These are phyloP conservation scores for Cassiopea andromeda DNA, from an alignment of 30 jellyfish, hydroid and myxozoan genomes.

Conservation along the genomic window DNA sequence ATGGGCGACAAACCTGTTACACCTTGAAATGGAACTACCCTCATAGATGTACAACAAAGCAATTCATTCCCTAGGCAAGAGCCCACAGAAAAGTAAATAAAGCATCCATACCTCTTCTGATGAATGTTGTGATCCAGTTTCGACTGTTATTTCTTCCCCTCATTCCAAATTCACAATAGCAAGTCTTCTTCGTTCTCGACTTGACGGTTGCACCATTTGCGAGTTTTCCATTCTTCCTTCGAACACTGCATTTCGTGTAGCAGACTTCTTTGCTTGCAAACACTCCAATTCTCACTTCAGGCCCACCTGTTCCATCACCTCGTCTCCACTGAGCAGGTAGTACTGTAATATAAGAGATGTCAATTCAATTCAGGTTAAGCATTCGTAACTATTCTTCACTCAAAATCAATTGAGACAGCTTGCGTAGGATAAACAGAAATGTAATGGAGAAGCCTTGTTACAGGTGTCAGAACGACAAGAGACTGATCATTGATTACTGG, in stretches of 20 bases:
- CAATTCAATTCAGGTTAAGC: no score
- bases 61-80: no score
- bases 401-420: no score
- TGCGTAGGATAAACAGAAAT: no score
- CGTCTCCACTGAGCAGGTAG: slow-evolving; percentile 62
- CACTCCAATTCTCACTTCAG: slow-evolving; percentile 50
- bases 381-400: no score
- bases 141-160: slow-evolving; percentile 29
- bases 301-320: slow-evolving; percentile 73
- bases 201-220: slow-evolving; percentile 74
- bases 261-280: slow-evolving; percentile 62
- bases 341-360: neutral
- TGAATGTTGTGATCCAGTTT: slow-evolving; percentile 56
- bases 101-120: slow-evolving; percentile 28
- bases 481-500: no score
- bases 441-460: no score
- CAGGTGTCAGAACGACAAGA: no score
- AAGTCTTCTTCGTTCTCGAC: slow-evolving; percentile 30
- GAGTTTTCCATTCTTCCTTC: slow-evolving; percentile 46
- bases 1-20: no score
- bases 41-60: no score
- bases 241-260: slow-evolving; percentile 54
- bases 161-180: slow-evolving; percentile 74
- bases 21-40: no score
- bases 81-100: no score